These are phyloP conservation scores for Arothron firmamentum DNA, from an alignment of 2,113 vertebrate genomes.

Conservation along the genomic window DNA sequence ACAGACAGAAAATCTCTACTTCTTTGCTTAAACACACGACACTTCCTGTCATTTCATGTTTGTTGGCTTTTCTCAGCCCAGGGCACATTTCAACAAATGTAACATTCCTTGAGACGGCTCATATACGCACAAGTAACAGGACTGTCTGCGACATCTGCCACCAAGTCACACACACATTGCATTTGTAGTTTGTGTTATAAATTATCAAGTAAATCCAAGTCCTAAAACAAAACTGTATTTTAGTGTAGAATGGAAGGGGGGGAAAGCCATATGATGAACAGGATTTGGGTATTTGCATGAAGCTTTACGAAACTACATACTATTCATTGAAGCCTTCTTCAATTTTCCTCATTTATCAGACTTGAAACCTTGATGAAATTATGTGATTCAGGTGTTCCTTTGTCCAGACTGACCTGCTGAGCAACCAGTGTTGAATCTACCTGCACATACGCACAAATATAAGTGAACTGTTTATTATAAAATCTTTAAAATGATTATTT, in stretches of 20 bases:
- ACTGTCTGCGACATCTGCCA: neutral
- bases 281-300: slow-evolving; percentile 7
- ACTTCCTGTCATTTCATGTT: neutral
- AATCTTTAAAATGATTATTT: slow-evolving; percentile 23
- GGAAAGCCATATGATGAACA: slow-evolving; percentile 6
- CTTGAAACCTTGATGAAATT: neutral
- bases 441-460: slow-evolving; percentile 42
- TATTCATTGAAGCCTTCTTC: slow-evolving; percentile 1
- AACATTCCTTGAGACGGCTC: slow-evolving; percentile 69
- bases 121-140: slow-evolving; percentile 50
- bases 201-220: no score
- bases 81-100: slow-evolving; percentile 15
- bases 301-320: neutral
- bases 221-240: neutral
- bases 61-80: neutral
- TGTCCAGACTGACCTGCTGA: neutral
- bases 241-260: neutral
- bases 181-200: no score
- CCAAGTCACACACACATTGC: no score
- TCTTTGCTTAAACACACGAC: no score
- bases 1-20: no score
- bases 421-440: slow-evolving; percentile 14
- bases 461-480: slow-evolving; percentile 20
- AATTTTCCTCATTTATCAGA: neutral
- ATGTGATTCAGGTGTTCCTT: slow-evolving; percentile 20